These are phyloP conservation scores for Chaetura pelagica DNA, from an alignment of 2,113 vertebrate species.

Conservation along the genomic window DNA sequence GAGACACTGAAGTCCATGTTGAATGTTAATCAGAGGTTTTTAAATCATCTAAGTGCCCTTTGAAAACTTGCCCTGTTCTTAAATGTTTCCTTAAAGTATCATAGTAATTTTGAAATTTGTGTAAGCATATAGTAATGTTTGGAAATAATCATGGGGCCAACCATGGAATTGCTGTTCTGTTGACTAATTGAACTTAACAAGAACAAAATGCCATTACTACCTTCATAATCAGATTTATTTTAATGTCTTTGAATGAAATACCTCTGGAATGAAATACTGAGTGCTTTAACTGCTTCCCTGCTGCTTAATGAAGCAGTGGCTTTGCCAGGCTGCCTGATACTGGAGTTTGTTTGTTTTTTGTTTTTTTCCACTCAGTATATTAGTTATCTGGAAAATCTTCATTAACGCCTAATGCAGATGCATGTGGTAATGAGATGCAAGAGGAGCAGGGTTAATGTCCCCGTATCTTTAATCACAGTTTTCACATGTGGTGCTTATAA, in stretches of 20 bases:
- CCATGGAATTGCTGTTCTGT: background rate
- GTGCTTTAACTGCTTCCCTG: background rate
- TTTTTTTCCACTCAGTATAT: background rate
- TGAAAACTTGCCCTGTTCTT: background rate
- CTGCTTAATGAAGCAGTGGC: background rate
- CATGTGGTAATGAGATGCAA: background rate
- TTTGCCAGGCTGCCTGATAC: background rate
- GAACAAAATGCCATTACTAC: background rate
- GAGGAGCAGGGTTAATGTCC: background rate
- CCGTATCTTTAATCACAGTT: background rate
- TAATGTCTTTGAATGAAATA: conserved; percentile 5
- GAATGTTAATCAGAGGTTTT: background rate
- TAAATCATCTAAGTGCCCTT: background rate
- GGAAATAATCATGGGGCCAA: background rate
- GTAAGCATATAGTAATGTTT: background rate
- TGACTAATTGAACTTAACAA: background rate
- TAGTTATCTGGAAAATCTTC: background rate
- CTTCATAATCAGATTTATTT: conserved; percentile 14
- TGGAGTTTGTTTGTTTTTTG: no score
- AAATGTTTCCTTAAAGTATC: background rate
- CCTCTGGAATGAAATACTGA: background rate
- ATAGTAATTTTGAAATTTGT: background rate
- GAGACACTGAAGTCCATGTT: background rate
- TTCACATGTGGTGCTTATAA: background rate
- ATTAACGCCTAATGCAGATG: background rate